These are phyloP conservation scores for Oeneis ivallda DNA, from an alignment of 2,888 invertebrate genomes.

Conservation along the genomic window DNA sequence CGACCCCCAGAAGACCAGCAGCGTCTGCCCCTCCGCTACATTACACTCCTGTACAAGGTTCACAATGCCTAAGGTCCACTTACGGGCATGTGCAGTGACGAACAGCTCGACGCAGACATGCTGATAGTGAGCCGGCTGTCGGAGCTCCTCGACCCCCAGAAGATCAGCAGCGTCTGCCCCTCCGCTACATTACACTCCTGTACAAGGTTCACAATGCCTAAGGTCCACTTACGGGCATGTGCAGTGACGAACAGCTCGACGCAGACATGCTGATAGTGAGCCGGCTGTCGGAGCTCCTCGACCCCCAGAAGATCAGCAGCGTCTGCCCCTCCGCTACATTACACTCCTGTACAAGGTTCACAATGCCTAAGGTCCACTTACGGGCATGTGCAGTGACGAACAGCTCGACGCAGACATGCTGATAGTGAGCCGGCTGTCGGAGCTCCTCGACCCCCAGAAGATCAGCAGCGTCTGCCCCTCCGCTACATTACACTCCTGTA, in stretches of 20 bases:
- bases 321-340: conserved; percentile 66
- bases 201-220: background rate
- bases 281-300: conserved; percentile 61
- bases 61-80: too few species aligned
- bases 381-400: too few species aligned
- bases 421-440: conserved; percentile 65
- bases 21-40: conserved; percentile 64
- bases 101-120: conserved; percentile 68
- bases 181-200: conserved; percentile 70
- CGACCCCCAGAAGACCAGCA: conserved; percentile 70
- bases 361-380: background rate
- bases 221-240: too few species aligned
- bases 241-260: too few species aligned
- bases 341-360: conserved; percentile 55
- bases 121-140: conserved; percentile 67
- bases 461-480: conserved; percentile 67
- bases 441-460: conserved; percentile 65
- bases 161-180: conserved; percentile 66
- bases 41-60: conserved; percentile 59
- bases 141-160: conserved; percentile 63
- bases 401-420: conserved; percentile 69
- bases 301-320: conserved; percentile 69
- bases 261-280: conserved; percentile 66
- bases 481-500: conserved; percentile 65
- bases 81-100: conserved; percentile 59